Percentiles rank a stretch among this genome's conserved stretches.
These are phyloP conservation scores for Pogonomyrmex barbatus DNA, from an alignment of 1,140 invertebrate species.

Conservation along the genomic window DNA sequence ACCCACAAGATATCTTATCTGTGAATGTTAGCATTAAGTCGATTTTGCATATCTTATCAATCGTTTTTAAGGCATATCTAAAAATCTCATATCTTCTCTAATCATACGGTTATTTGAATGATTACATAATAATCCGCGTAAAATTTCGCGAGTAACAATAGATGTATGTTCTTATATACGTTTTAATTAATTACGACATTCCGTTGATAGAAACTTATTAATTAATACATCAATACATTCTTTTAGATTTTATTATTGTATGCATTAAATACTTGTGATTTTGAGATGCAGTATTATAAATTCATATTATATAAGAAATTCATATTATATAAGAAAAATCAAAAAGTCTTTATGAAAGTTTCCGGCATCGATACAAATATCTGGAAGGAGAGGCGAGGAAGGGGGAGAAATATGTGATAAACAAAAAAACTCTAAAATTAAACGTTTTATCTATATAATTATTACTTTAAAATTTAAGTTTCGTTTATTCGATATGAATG, in stretches of 20 bases:
- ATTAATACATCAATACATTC: not conserved
- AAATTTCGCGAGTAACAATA: not conserved
- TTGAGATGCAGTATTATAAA: not conserved
- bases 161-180: not conserved
- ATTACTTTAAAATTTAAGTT: not conserved
- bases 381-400: no score
- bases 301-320: not conserved
- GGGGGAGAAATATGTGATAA: not conserved
- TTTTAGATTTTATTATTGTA: not conserved
- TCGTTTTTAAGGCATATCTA: not conserved
- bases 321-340: not conserved
- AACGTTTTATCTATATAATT: not conserved
- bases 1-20: not conserved
- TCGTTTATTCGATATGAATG: not conserved
- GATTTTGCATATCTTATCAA: not conserved
- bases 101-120: not conserved
- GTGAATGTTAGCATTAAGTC: not conserved
- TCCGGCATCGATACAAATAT: not conserved
- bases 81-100: not conserved
- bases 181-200: conserved; percentile 3
- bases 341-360: not conserved
- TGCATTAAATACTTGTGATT: not conserved
- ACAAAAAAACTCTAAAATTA: not conserved
- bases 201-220: not conserved
- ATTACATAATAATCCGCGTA: not conserved